These are phyloP conservation scores for Abrostola triplasia DNA, from an alignment of 2,888 invertebrate genomes.

Conservation along the genomic window DNA sequence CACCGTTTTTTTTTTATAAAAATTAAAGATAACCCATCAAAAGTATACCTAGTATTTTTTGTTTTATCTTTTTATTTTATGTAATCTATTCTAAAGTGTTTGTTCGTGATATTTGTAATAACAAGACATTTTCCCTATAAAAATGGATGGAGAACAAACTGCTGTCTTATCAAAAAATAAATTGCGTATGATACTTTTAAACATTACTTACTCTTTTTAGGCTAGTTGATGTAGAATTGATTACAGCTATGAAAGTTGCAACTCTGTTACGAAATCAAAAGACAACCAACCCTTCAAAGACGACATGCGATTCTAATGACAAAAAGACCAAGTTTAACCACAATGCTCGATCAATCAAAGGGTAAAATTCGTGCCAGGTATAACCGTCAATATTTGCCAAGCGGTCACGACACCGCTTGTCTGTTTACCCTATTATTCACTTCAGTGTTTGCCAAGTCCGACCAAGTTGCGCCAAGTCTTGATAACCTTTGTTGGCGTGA, in stretches of 20 bases:
- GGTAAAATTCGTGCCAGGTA: slow-evolving; percentile 76
- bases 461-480: slow-evolving; percentile 62
- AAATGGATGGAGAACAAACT: too few species aligned
- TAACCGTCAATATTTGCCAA: slow-evolving; percentile 80
- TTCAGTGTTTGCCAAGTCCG: slow-evolving; percentile 76
- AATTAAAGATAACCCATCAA: too few species aligned
- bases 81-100: too few species aligned
- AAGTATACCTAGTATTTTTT: too few species aligned
- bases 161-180: too few species aligned
- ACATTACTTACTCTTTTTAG: too few species aligned
- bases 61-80: too few species aligned
- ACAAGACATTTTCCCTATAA: too few species aligned
- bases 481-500: slow-evolving; percentile 75
- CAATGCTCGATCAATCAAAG: slow-evolving; percentile 84
- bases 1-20: background rate
- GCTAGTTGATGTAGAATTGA: background rate
- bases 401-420: slow-evolving; percentile 76
- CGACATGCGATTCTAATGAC: slow-evolving; percentile 42
- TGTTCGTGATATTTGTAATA: too few species aligned
- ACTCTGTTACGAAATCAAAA: slow-evolving; percentile 26
- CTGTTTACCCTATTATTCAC: slow-evolving; percentile 85
- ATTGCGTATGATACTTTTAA: too few species aligned
- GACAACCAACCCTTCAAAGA: slow-evolving; percentile 31
- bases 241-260: background rate
- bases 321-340: slow-evolving; percentile 61